Evolutionary conservation across 2,888 invertebrate species (phyloP), one percentile per base, ranked within the genome.

Genomic region (Bellardia pandia): DNA sequence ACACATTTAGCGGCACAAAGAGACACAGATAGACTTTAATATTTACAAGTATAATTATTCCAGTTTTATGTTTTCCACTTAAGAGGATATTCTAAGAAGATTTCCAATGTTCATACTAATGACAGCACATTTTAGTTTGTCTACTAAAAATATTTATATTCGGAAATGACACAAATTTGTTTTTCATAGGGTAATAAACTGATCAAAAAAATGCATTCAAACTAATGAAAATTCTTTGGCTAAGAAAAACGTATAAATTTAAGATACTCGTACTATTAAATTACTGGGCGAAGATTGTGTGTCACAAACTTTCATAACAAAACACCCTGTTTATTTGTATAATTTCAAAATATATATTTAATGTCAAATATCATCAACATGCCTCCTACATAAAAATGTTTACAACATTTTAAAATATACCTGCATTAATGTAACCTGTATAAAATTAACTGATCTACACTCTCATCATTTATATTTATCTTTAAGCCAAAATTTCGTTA

Each of bases 11-110:
- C 23, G 13, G 30, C 23, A 58, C 11, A 45, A 45, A 45, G n/a
- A 58, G 5, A 33, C 30, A 58, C 58, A 58, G 13, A 13, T 13
- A 58, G 23, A 58, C 30, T 13, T 58, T 13, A 58, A 58, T 30
- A 58, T 58, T 58, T 58, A 58, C 58, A 58, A 30, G 23, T 58
- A 58, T 58, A 58, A 58, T 58, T 58, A 58, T 58, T 58, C 33
- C 33, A 5, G 13, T 58, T 58, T 58, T 11, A 33, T 58, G 30
- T 23, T 13, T 58, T 58, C 33, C 11, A 30, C 30, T 30, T 58
- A 30, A 58, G 9, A 30, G 11, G 30, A 1, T 58, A 58, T 58
- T 58, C 33, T 58, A 33, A 58, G 30, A 16, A 58, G 30, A 58
- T 30, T 58, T 5, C 5, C 13, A 58, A 58, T 58, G 58, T 33